Percentiles rank a stretch among this genome's conserved stretches.
Conservation (phyloP, 35 echinoderm and acorn worm genomes). For the Ophiothrix spiculata region DNA sequence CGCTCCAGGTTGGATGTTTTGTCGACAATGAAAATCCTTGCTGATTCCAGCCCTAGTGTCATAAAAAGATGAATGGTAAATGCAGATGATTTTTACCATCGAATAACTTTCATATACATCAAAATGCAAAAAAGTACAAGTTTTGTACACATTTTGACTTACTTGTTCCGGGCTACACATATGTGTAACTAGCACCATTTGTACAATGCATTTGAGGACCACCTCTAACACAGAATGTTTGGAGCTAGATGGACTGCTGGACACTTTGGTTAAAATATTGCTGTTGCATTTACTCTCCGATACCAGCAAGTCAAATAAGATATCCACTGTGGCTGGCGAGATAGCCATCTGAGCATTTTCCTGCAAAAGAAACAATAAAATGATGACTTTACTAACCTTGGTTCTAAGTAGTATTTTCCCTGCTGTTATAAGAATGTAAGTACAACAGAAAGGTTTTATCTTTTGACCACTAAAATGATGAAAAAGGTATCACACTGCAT, state of each 20-base stretch:
- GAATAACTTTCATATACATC: no score
- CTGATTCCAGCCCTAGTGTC: no score
- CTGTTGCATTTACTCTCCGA: constrained; percentile 13
- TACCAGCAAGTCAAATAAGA: constrained; percentile 50
- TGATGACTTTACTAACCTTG: no score
- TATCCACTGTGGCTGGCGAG: constrained; percentile 63
- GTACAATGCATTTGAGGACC: constrained; percentile 55
- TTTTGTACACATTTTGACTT: neutral
- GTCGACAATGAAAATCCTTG: no score
- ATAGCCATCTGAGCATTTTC: constrained; percentile 72
- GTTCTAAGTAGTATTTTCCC: neutral
- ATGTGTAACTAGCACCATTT: constrained; percentile 68
- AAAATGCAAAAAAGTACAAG: no score
- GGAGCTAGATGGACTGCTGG: neutral
- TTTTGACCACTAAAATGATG: neutral
- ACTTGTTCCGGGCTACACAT: constrained; percentile 66
- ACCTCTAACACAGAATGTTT: constrained; percentile 47
- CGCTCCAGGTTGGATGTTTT: no score
- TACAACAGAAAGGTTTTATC: neutral
- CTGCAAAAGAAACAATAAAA: constrained; percentile 12
- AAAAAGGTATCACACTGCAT: neutral
- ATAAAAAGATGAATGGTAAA: neutral
- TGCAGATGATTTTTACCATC: neutral
- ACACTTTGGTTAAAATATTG: neutral
- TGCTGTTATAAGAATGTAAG: neutral